Base-by-base conservation (phyloP, 2,888 invertebrate species). In the Lithosia quadra region DNA sequence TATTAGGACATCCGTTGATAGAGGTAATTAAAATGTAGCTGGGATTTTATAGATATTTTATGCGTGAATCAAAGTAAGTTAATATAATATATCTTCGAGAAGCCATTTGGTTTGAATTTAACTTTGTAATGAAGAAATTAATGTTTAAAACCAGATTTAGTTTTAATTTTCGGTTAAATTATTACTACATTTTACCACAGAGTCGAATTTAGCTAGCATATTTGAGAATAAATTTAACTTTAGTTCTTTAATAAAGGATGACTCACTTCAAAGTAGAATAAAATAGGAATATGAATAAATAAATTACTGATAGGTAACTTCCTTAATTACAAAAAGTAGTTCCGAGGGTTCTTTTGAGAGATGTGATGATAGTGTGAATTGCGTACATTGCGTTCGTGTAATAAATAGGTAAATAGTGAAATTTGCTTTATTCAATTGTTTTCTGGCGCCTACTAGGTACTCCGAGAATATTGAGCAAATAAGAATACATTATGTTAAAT, bases 1-100 rank as follows among this genome's bases (percentile, higher is more conserved):
- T 73, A 79, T 82, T 82, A 81, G 69, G 69, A 73, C 78, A 84
- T 84, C 83, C 82, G 80, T 72, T 77, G 77, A 77, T 82, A 71
- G 72, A 63, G 18, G 65, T 77, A 80, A 80, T 82, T 82, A 82
- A 80, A 80, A 80, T n/a, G 67, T 61, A 67, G 67, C 68, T 66
- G 60, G 49, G 65, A 69, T 72, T 71, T 72, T 68, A 72, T 69
- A 67, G 61, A 57, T 9, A 61, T 65, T 66, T 71, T 63, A 62
- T 59, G n/a, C 49, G 21, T 61, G 21, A 15, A 56, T 28, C 36
- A n/a, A 66, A 55, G 5, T 43, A 36, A 49, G 49, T n/a, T 43
- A n/a, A 28, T 34, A 34, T 56, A 33, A 53, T 49, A 49, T 49
- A 18, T 49, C 49, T 24, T 28, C 21, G 24, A 24, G 10, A 57